These are phyloP conservation scores for Keiferia lycopersicella DNA, from an alignment of 2,888 invertebrate species.

Conservation along the genomic window DNA sequence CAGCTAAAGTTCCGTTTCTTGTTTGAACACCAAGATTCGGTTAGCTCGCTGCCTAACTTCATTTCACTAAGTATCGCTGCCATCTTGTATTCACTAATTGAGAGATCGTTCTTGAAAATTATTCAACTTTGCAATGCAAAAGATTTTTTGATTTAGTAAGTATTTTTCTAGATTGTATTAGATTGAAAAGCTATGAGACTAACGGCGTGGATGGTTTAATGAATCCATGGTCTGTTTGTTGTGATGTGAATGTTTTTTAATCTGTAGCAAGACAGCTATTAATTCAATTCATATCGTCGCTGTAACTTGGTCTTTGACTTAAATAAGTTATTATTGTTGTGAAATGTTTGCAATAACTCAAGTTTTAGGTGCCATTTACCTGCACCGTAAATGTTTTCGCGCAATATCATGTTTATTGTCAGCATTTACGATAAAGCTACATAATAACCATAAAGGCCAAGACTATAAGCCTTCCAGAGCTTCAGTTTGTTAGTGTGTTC, in stretches of 20 bases:
- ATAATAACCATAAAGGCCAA: slow-evolving; percentile 5
- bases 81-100: not conserved
- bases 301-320: not conserved
- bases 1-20: slow-evolving; percentile 13
- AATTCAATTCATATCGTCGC: no score
- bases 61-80: slow-evolving; percentile 2
- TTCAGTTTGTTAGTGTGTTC: slow-evolving; percentile 20
- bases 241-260: no score
- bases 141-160: not conserved
- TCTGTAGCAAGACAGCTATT: no score
- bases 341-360: not conserved
- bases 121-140: not conserved
- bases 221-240: no score
- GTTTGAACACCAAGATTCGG: slow-evolving; percentile 17
- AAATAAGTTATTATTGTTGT: not conserved
- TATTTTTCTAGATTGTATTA: no score
- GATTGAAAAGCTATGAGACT: no score
- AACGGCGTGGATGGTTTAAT: no score
- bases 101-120: not conserved
- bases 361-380: slow-evolving; percentile 5
- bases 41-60: slow-evolving; percentile 9
- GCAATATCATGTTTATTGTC: slow-evolving; percentile 5
- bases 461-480: slow-evolving; percentile 11
- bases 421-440: not conserved
- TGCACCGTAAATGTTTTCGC: not conserved